phyloP scores from a whole-genome alignment of 2,888 invertebrate species.

The Anodontia alba region DNA sequence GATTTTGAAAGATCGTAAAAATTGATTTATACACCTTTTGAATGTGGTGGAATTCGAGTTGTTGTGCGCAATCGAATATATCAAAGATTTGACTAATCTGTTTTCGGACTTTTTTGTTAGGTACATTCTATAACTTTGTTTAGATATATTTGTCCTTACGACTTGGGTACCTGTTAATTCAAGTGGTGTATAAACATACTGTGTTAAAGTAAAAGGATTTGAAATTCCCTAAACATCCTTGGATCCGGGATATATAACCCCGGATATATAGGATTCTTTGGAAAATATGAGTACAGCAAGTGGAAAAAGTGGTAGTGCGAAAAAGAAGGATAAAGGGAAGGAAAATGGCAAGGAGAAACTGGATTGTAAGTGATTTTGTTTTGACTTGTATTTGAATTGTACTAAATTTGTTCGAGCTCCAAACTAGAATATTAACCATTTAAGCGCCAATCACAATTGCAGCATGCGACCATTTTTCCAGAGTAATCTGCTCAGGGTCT shows the following conservation, averaged over 20 bases:
- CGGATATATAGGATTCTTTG: neutral
- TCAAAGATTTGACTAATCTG: neutral
- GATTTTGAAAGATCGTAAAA: neutral
- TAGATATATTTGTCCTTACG: neutral
- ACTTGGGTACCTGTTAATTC: neutral
- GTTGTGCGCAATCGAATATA: neutral
- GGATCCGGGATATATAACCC: slow-evolving; percentile 1
- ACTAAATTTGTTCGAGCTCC: too few species aligned
- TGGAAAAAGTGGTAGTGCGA: neutral
- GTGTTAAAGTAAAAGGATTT: neutral
- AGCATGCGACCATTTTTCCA: too few species aligned
- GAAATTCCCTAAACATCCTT: neutral
- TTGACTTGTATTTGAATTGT: too few species aligned
- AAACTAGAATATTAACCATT: too few species aligned
- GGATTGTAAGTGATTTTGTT: slow-evolving; percentile 46
- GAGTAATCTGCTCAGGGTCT: too few species aligned
- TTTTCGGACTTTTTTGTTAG: slow-evolving; percentile 5
- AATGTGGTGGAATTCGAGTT: neutral
- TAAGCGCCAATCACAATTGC: too few species aligned
- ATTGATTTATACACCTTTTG: neutral
- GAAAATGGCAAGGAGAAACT: slow-evolving; percentile 41
- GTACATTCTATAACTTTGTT: neutral
- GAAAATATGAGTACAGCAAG: neutral
- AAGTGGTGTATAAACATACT: neutral
- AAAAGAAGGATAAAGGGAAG: slow-evolving; percentile 15